phyloP scores from a whole-genome alignment of 2,888 invertebrate species.

The Oasisia sp. region DNA sequence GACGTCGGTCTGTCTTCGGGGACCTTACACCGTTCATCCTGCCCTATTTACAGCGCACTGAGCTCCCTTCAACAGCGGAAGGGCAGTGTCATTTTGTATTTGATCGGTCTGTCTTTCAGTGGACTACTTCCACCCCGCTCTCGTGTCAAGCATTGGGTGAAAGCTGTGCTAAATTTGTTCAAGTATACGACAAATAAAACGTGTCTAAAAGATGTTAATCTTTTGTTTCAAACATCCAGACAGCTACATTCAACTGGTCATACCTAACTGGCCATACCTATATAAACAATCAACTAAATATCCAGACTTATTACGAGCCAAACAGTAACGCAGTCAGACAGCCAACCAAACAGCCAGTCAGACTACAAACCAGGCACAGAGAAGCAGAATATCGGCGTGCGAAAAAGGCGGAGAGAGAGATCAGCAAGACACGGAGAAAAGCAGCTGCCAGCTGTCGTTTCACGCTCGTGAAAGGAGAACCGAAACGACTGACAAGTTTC shows the following conservation, averaged over 20 bases:
- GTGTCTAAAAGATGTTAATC: too few relatives aligned
- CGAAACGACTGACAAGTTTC: background rate
- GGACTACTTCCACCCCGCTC: too few relatives aligned
- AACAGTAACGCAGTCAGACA: background rate
- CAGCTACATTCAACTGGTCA: background rate
- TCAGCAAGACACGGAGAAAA: background rate
- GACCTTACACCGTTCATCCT: too few relatives aligned
- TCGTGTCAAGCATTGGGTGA: too few relatives aligned
- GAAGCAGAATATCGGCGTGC: background rate
- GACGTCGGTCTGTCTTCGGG: too few relatives aligned
- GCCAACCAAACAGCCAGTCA: background rate
- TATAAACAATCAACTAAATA: background rate
- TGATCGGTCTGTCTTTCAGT: too few relatives aligned
- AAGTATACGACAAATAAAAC: too few relatives aligned
- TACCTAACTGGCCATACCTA: background rate
- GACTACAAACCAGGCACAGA: background rate
- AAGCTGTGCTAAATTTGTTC: too few relatives aligned
- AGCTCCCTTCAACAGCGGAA: too few relatives aligned
- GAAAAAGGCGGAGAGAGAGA: background rate
- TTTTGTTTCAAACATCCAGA: background rate
- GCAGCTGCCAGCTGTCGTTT: background rate
- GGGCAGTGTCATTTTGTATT: too few relatives aligned
- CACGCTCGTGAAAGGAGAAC: background rate
- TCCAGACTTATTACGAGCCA: background rate
- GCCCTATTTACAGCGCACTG: too few relatives aligned